phyloP scores from a whole-genome alignment of 2,797 vertebrate genomes.

The Neosilurus hyrtlii region DNA sequence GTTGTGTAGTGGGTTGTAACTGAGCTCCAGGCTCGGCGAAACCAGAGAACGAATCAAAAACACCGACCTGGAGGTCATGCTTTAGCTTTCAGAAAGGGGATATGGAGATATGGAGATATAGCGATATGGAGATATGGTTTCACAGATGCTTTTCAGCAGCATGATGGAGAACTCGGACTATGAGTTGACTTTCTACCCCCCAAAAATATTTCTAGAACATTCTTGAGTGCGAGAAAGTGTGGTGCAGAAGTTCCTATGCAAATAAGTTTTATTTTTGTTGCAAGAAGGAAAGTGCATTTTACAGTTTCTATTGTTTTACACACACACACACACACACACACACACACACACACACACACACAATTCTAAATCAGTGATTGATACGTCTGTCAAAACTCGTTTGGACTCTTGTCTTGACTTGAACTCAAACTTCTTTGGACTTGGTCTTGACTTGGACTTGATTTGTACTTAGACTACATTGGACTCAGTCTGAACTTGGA shows the following conservation, averaged over 20 bases:
- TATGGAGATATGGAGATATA: too few relatives aligned
- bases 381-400: too few relatives aligned
- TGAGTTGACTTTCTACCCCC: slow-evolving; percentile 23
- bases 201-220: neutral
- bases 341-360: neutral
- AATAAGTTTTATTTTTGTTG: neutral
- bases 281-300: too few relatives aligned
- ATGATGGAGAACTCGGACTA: slow-evolving; percentile 24
- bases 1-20: slow-evolving; percentile 49
- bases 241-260: too few relatives aligned
- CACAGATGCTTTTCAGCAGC: slow-evolving; percentile 30
- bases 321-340: neutral
- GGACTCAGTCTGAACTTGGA: too few relatives aligned
- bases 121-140: slow-evolving; percentile 42
- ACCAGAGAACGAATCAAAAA: slow-evolving; percentile 46
- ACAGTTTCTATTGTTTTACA: too few relatives aligned
- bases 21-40: slow-evolving; percentile 37
- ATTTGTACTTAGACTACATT: too few relatives aligned
- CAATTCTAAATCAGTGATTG: too few relatives aligned
- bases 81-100: slow-evolving; percentile 39
- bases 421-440: too few relatives aligned
- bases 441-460: too few relatives aligned
- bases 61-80: slow-evolving; percentile 48
- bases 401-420: too few relatives aligned
- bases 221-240: neutral